Evolutionary conservation across 2,113 vertebrate genomes (phyloP), one percentile per base, ranked within the genome.

Genomic region (Caretta caretta): DNA sequence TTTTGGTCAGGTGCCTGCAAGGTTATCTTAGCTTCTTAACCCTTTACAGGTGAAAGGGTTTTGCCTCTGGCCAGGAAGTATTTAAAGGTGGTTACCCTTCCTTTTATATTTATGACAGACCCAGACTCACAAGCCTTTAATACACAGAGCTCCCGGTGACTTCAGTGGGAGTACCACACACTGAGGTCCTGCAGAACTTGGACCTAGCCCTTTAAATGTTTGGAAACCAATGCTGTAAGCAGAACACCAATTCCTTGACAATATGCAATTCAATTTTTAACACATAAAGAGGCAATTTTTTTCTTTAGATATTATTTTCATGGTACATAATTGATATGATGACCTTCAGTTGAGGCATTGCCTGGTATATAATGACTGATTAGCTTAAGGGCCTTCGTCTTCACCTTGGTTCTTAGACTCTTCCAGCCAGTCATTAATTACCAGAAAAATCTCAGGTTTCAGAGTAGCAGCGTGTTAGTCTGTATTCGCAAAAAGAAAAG

Each of bases 81-180:
- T 42, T 42, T 42, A 42, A 42, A 42, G 42, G 42, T 42, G 42
- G 42, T 42, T 42, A 42, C 42, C 42, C 42, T 42, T 42, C 42
- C 42, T 5, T 42, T 42, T 42, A 42, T 42, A 42, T 42, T 42
- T 42, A 42, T 42, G 42, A 42, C 42, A 42, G 42, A 4, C 42
- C 38, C 38, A 42, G n/a, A 12, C 69, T 42, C 48, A 35, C 62
- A 65, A 65, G 31, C 31, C 29, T 31, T 29, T 25, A 50, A 25
- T 12, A 2, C 3, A 48, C n/a, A 38, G 42, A 85, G 1, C 5
- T 88, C 27, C 46, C 12, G 3, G 6, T 1, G 0, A 1, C 8
- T 84, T 14, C 54, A n/a, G 14, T 12, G n/a, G 19, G 4, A 84
- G 8, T 78, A 79, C 80, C 8, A 12, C 0, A 0, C 5, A 11